Evolutionary conservation across 2,113 vertebrate species (phyloP).

Genomic region (Pachyramphus minor): DNA sequence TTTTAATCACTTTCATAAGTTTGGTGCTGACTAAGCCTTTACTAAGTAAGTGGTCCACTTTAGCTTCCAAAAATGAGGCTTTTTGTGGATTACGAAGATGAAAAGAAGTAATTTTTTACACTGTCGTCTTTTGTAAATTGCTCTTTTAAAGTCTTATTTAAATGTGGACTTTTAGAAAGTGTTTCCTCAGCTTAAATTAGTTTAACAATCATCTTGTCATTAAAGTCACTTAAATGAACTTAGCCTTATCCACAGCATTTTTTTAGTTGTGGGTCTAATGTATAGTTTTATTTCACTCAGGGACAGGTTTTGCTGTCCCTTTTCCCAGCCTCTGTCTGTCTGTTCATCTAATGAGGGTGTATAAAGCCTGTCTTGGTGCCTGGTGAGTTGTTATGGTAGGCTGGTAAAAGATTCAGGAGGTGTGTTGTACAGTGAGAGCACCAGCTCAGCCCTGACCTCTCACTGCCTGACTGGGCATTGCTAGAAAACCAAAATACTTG

Average conservation of each 20-base stretch:
- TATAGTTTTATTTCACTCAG: neutral
- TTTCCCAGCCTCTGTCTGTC: neutral
- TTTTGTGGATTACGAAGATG: constrained; percentile 46
- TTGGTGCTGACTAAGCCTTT: constrained; percentile 36
- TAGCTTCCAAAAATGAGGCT: constrained; percentile 14
- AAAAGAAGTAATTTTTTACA: constrained; percentile 29
- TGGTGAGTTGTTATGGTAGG: neutral
- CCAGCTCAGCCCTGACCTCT: neutral
- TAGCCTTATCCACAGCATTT: neutral
- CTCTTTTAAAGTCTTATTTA: neutral
- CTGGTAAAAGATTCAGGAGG: neutral
- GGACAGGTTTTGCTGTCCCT: neutral
- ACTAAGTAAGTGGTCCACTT: neutral
- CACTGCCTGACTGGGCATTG: neutral
- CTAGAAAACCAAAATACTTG: neutral
- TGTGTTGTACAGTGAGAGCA: neutral
- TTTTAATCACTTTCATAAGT: neutral
- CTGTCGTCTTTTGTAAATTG: neutral
- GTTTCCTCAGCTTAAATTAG: constrained; percentile 10
- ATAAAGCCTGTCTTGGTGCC: neutral
- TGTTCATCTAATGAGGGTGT: neutral
- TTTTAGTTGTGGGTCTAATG: neutral
- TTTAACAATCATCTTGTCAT: constrained; percentile 22
- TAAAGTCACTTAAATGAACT: constrained; percentile 21
- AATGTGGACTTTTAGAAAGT: neutral